These are phyloP conservation scores for Drosophila auraria DNA, from an alignment of 1,140 invertebrate genomes.

Conservation along the genomic window DNA sequence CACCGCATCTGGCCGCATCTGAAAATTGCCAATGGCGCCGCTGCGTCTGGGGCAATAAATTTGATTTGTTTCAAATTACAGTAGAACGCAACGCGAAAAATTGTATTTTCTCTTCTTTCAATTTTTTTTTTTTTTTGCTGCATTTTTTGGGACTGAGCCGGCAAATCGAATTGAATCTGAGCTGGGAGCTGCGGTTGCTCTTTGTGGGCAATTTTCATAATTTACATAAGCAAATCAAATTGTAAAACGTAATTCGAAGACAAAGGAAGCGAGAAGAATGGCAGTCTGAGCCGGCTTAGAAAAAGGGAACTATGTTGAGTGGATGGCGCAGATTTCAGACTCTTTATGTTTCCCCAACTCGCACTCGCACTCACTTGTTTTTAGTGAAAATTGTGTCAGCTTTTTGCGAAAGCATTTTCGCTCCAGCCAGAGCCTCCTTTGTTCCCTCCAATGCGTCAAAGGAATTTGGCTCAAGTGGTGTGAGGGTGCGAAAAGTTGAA, in stretches of 20 bases:
- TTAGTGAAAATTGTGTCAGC: conserved; percentile 60
- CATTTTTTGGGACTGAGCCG: conserved; percentile 59
- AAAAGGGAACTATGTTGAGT: conserved; percentile 75
- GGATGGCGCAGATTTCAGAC: conserved; percentile 65
- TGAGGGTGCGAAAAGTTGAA: conserved; percentile 20
- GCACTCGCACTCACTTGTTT: conserved; percentile 22
- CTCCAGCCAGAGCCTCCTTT: conserved; percentile 39
- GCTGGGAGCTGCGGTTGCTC: conserved; percentile 67
- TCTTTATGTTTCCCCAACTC: conserved; percentile 26
- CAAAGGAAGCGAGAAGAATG: conserved; percentile 11
- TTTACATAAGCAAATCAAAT: conserved; percentile 83
- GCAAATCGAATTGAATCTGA: conserved; percentile 71
- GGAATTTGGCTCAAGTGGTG: conserved; percentile 70
- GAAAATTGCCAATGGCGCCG: conserved; percentile 79
- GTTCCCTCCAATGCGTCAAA: conserved; percentile 62
- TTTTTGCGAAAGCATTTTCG: conserved; percentile 38
- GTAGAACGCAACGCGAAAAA: conserved; percentile 67
- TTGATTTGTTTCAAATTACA: conserved; percentile 83
- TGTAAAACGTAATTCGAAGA: conserved; percentile 70
- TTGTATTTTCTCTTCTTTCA: conserved; percentile 45
- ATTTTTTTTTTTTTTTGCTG: conserved; percentile 11
- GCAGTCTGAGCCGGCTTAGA: conserved; percentile 39
- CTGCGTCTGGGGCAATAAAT: conserved; percentile 80
- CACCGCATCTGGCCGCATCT: conserved; percentile 78
- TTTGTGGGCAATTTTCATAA: conserved; percentile 78